Conservation (phyloP, 2,113 vertebrate genomes). For the Pipa parva region DNA sequence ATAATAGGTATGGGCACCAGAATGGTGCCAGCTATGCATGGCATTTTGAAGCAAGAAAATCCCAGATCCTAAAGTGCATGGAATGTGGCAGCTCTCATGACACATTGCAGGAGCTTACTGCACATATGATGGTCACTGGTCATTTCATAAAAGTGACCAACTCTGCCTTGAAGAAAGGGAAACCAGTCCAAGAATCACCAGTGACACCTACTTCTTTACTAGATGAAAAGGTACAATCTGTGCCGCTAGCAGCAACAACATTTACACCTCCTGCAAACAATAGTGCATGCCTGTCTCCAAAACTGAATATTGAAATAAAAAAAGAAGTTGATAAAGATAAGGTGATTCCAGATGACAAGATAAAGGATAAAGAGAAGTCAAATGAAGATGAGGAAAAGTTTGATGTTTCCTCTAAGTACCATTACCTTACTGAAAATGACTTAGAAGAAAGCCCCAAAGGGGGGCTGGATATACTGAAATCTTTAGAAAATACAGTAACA, state of each 20-base stretch:
- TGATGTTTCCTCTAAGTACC: conserved; percentile 90
- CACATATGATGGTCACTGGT: conserved; percentile 98
- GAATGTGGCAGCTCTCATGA: conserved; percentile 97
- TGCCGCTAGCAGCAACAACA: conserved; percentile 90
- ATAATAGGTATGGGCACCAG: conserved; percentile 96
- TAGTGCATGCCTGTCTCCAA: conserved; percentile 79
- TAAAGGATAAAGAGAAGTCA: conserved; percentile 77
- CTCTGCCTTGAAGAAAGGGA: conserved; percentile 97
- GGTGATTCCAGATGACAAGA: conserved; percentile 68
- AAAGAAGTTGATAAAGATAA: conserved; percentile 89
- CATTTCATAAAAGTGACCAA: conserved; percentile 98
- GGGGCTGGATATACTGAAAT: conserved; percentile 94
- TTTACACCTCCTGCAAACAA: conserved; percentile 86
- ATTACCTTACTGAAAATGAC: conserved; percentile 93
- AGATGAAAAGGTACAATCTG: conserved; percentile 94
- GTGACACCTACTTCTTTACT: conserved; percentile 60
- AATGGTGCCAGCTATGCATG: conserved; percentile 97
- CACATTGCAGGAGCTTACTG: conserved; percentile 91
- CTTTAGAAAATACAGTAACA: conserved; percentile 94
- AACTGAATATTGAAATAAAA: conserved; percentile 82
- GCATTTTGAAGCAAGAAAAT: conserved; percentile 97
- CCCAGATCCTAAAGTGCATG: conserved; percentile 98
- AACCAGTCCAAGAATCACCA: conserved; percentile 83
- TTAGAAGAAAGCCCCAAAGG: conserved; percentile 94
- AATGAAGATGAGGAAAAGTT: conserved; percentile 89